Evolutionary conservation across 2,113 vertebrate genomes (phyloP).

Genomic region (Pungitius pungitius): DNA sequence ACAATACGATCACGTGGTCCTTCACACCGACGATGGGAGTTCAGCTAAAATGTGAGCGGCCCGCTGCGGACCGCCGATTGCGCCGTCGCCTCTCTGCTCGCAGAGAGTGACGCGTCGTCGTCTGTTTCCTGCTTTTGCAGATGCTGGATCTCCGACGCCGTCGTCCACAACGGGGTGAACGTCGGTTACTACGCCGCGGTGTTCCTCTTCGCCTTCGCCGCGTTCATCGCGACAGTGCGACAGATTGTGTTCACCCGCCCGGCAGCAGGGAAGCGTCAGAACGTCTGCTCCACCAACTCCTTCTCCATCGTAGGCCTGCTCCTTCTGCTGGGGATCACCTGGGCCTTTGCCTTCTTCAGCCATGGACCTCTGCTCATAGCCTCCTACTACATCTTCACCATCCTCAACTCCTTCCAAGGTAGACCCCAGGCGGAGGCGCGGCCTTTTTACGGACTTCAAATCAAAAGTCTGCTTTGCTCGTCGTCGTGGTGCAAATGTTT

Average conservation of each 20-base stretch:
- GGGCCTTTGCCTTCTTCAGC: slow-evolving; percentile 72
- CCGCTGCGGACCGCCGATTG: neutral
- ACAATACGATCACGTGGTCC: slow-evolving; percentile 42
- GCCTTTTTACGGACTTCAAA: neutral
- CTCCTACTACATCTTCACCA: slow-evolving; percentile 67
- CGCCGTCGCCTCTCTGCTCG: no score
- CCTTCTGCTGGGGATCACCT: slow-evolving; percentile 63
- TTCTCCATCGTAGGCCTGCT: slow-evolving; percentile 53
- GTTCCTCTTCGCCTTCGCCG: slow-evolving; percentile 48
- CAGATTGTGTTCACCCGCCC: neutral
- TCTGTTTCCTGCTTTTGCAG: slow-evolving; percentile 37
- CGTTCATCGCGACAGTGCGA: slow-evolving; percentile 36
- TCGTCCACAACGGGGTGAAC: slow-evolving; percentile 59
- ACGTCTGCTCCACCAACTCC: neutral
- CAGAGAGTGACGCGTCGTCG: no score
- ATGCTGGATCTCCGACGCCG: slow-evolving; percentile 66
- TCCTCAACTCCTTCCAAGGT: slow-evolving; percentile 75
- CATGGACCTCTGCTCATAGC: slow-evolving; percentile 33
- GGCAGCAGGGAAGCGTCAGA: rapidly evolving
- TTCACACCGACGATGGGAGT: slow-evolving; percentile 14
- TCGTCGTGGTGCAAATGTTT: neutral
- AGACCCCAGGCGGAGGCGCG: neutral
- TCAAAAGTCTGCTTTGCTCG: neutral
- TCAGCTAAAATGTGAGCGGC: slow-evolving; percentile 57
- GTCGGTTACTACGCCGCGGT: slow-evolving; percentile 56